Base-by-base conservation (phyloP, 1,140 invertebrate species). In the Harpegnathos saltator region DNA sequence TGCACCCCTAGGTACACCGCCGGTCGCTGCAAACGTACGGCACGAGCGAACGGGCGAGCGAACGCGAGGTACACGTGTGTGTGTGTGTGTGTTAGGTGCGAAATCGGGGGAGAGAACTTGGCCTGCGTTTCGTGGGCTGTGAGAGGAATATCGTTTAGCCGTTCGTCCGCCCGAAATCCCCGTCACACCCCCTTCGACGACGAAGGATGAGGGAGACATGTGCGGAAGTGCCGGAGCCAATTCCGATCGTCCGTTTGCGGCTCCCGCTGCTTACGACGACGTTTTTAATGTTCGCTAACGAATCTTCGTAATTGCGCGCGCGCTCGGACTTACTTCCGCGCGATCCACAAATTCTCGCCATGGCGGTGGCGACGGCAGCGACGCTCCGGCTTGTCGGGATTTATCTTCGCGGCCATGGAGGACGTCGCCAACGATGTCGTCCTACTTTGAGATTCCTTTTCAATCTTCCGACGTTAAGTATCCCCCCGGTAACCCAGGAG, bases 131-230 rank as follows among this genome's bases (percentile, higher is more conserved):
- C 86, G 69, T 85, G 82, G 83, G 83, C 77, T 89, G 87, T 84
- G 83, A 89, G 86, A 65, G 84, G 84, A 89, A 88, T 89, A 89
- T 89, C 74, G 74, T 89, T 83, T 88, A 81, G 86, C 59, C 66
- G 72, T 19, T 59, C 48, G 50, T 11, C 38, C 38, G 38, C 7
- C 38, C 38, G 38, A 44, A 44, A 44, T 44, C 52, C 52, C 1
- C 14, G 17, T 69, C 33, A 19, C 29, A 22, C 52, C 33, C 52
- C 26, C 54, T 14, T 59, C n/a, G 59, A 19, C 50, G 15, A 19
- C 50, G 33, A 69, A 68, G 61, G 54, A 9, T 80, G 44, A 33
- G 52, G 33, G 5, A 48, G 65, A 71, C 65, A 50, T 48, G 65
- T 3, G 12, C 38, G 65, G 17, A 69, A 71, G 33, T 48, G 63